Conservation (phyloP, 2,797 vertebrate genomes). For the Acipenser transmontanus region DNA sequence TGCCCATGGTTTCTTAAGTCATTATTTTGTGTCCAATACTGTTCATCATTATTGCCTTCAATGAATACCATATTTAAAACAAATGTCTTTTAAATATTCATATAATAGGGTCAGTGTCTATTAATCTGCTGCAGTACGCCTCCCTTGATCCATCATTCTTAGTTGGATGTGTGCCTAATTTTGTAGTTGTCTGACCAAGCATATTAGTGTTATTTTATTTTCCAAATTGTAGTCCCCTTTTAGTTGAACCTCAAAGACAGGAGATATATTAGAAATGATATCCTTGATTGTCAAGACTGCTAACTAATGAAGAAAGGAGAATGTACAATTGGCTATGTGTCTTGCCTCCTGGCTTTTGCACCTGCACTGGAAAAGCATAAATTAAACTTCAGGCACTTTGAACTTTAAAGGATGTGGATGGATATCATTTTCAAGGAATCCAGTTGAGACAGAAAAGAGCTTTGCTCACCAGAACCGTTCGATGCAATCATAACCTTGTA, state of each 20-base stretch:
- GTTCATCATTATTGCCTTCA: too few species aligned
- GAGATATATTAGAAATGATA: conserved; percentile 55
- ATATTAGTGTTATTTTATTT: conserved; percentile 54
- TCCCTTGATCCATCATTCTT: conserved; percentile 17
- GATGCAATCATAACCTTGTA: too few species aligned
- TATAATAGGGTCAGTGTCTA: not conserved
- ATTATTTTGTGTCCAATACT: too few species aligned
- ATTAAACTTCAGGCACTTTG: conserved; percentile 48
- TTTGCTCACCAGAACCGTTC: too few species aligned
- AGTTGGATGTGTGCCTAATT: conserved; percentile 25
- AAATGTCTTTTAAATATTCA: not conserved
- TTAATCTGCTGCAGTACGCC: conserved; percentile 7
- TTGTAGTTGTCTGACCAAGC: conserved; percentile 45
- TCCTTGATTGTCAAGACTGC: conserved; percentile 50
- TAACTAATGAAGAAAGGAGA: conserved; percentile 62
- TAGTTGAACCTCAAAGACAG: conserved; percentile 34
- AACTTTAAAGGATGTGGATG: conserved; percentile 49
- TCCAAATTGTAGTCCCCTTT: conserved; percentile 47
- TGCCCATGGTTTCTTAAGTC: too few species aligned
- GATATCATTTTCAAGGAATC: conserved; percentile 37
- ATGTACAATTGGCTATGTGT: conserved; percentile 52
- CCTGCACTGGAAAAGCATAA: conserved; percentile 30
- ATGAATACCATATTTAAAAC: too few species aligned
- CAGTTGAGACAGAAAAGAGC: conserved; percentile 31
- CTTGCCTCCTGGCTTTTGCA: conserved; percentile 34